Percentiles rank a stretch among this genome's conserved stretches.
Conservation (phyloP, 2,888 invertebrate genomes). For the Volucella inflata region DNA sequence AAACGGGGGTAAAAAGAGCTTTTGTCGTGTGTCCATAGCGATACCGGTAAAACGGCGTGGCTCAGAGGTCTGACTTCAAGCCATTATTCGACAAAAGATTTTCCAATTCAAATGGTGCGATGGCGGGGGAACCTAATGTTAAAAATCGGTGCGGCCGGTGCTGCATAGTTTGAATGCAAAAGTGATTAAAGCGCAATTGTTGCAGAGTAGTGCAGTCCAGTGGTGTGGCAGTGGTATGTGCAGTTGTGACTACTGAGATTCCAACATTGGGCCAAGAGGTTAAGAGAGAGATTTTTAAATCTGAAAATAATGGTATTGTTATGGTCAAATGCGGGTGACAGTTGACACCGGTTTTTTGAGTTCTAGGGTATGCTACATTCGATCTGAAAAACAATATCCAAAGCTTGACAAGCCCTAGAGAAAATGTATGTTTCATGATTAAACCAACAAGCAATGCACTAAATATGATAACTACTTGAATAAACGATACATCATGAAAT, state of each 20-base stretch:
- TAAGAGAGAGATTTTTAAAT: background rate
- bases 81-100: constrained; percentile 29
- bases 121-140: constrained; percentile 7
- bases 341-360: background rate
- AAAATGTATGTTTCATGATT: no score
- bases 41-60: constrained; percentile 69
- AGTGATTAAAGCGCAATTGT: constrained; percentile 5
- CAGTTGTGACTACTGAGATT: background rate
- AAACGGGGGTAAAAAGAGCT: constrained; percentile 69
- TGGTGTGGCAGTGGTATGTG: background rate
- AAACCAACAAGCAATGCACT: no score
- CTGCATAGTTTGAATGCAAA: constrained; percentile 22
- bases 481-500: no score
- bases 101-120: constrained; percentile 27
- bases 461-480: no score
- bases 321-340: background rate
- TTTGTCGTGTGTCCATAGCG: constrained; percentile 36
- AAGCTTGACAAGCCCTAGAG: no score
- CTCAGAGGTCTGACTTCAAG: constrained; percentile 39
- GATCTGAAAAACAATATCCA: no score
- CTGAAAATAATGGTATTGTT: constrained; percentile 26
- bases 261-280: background rate
- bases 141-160: background rate
- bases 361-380: background rate
- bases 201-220: background rate